phyloP scores from a whole-genome alignment of 2,888 invertebrate genomes.

The Crossocerus cetratus region DNA sequence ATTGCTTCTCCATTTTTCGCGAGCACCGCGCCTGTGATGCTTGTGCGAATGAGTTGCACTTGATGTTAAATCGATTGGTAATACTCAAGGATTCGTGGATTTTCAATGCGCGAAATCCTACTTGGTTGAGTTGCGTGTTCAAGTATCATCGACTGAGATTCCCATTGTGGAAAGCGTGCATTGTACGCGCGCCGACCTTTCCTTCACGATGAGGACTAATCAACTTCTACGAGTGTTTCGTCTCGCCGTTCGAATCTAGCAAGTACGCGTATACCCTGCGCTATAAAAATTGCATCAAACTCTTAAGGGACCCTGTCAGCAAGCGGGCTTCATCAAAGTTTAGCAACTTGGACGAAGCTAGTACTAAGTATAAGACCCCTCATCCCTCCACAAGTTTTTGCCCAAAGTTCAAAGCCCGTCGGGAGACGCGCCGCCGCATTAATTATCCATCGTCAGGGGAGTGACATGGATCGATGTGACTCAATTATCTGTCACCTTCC shows the following conservation, averaged over 20 bases:
- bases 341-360: too few species aligned
- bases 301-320: too few species aligned
- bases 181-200: too few species aligned
- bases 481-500: too few species aligned
- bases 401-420: too few species aligned
- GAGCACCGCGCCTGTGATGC: too few species aligned
- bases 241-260: slow-evolving; percentile 30
- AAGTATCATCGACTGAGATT: slow-evolving; percentile 21
- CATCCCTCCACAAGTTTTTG: too few species aligned
- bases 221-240: slow-evolving; percentile 40
- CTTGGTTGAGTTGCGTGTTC: slow-evolving; percentile 17
- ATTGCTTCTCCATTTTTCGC: too few species aligned
- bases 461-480: too few species aligned
- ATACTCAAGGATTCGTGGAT: slow-evolving; percentile 4
- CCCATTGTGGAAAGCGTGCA: not conserved
- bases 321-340: too few species aligned
- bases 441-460: not conserved
- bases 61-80: not conserved
- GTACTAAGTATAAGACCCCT: too few species aligned
- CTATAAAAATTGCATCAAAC: not conserved
- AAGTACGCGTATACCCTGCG: slow-evolving; percentile 28
- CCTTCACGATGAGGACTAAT: slow-evolving; percentile 33
- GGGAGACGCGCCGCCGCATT: not conserved
- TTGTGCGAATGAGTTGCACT: too few species aligned
- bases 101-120: slow-evolving; percentile 24